These are phyloP conservation scores for Danio rerio DNA, from an alignment of 2,113 vertebrate genomes.

Conservation along the genomic window GRCz12tu NC_133180.1:35130001-35130500, in stretches of 20 bases:
- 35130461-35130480: too few relatives aligned
- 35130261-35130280: background rate
- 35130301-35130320: background rate
- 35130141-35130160: background rate
- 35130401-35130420: too few relatives aligned
- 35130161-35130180: slow-evolving; percentile 16
- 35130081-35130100: slow-evolving; percentile 15
- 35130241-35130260: background rate
- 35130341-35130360: too few relatives aligned
- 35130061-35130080: slow-evolving; percentile 10
- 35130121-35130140: slow-evolving; percentile 19
- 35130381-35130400: too few relatives aligned
- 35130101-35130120: background rate
- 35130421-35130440: too few relatives aligned
- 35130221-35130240: background rate
- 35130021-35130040: slow-evolving; percentile 20
- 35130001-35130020: slow-evolving; percentile 3
- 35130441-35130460: too few relatives aligned
- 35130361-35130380: too few relatives aligned
- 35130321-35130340: background rate
- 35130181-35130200: background rate
- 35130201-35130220: background rate
- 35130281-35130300: background rate
- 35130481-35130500: too few relatives aligned
- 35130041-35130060: slow-evolving; percentile 25